These are phyloP conservation scores for Sphaerodactylus townsendi DNA, from an alignment of 2,113 vertebrate species.

Conservation along the genomic window DNA sequence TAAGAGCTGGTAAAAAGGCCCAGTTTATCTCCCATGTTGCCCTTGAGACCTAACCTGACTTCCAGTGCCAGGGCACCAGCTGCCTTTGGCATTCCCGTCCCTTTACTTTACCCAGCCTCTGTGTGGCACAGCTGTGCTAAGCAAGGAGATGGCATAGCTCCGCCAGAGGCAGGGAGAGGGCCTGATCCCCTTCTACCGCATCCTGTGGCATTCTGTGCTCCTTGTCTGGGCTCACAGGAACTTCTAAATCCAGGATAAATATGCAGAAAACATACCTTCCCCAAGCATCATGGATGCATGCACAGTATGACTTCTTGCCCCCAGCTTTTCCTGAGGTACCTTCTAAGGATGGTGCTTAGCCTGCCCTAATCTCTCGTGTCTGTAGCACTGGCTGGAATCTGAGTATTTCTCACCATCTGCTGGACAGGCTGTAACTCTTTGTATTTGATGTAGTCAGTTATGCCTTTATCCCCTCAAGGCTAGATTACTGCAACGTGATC, in stretches of 20 bases:
- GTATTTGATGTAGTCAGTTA: not conserved
- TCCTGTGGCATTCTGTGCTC: not conserved
- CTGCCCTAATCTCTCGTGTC: not conserved
- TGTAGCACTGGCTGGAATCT: not conserved
- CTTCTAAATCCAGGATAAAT: not conserved
- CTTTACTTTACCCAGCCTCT: not conserved
- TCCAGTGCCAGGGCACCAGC: not conserved
- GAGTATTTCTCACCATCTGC: not conserved
- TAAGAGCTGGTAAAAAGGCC: conserved; percentile 3
- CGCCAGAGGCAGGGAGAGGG: not conserved
- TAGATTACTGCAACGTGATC: not conserved
- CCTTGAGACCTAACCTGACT: not conserved
- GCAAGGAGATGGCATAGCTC: not conserved
- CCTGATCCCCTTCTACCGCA: not conserved
- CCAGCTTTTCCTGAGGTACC: not conserved
- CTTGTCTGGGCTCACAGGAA: not conserved
- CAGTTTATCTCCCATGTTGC: not conserved
- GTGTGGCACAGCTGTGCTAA: not conserved
- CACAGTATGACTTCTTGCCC: not conserved
- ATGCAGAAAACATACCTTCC: not conserved
- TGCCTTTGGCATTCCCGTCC: not conserved
- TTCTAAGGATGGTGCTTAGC: not conserved
- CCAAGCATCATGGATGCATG: too few relatives aligned
- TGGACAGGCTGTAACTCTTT: not conserved
- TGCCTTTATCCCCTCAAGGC: not conserved